Conservation (phyloP, 2,797 vertebrate species). For the Lateolabrax maculatus region DNA sequence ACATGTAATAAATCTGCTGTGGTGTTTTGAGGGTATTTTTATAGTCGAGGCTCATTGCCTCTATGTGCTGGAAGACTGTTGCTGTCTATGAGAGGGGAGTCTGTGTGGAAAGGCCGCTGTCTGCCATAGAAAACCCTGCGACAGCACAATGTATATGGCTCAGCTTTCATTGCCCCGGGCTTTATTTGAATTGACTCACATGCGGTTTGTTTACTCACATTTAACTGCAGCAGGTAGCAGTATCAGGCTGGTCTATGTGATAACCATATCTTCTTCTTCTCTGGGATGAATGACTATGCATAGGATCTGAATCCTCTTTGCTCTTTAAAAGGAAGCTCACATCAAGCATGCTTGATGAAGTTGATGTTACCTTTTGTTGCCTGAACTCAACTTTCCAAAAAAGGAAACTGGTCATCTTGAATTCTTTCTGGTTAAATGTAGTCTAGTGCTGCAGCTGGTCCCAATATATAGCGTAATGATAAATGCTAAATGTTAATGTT, state of each 20-base stretch:
- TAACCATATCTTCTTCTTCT: constrained; percentile 17
- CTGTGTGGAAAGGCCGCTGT: constrained; percentile 43
- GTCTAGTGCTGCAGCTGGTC: background rate
- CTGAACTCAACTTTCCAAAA: background rate
- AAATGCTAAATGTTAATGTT: no score
- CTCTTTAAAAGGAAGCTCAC: background rate
- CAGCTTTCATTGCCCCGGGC: constrained; percentile 45
- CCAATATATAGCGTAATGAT: background rate
- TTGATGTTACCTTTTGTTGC: background rate
- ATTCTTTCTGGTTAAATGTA: background rate
- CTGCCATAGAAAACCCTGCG: constrained; percentile 46
- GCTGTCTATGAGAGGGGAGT: constrained; percentile 36
- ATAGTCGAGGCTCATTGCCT: constrained; percentile 25
- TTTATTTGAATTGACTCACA: constrained; percentile 62
- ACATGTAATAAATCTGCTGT: constrained; percentile 43
- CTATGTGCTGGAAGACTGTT: constrained; percentile 35
- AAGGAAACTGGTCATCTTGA: background rate
- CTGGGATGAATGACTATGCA: background rate
- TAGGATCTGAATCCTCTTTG: background rate
- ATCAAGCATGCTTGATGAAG: background rate
- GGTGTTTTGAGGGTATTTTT: constrained; percentile 49
- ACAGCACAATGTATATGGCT: constrained; percentile 56
- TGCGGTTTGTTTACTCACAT: constrained; percentile 58
- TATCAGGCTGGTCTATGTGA: constrained; percentile 20
- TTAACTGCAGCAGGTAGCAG: constrained; percentile 50